Base-by-base conservation (phyloP, 2,113 vertebrate species). In the Anguilla japonica region DNA sequence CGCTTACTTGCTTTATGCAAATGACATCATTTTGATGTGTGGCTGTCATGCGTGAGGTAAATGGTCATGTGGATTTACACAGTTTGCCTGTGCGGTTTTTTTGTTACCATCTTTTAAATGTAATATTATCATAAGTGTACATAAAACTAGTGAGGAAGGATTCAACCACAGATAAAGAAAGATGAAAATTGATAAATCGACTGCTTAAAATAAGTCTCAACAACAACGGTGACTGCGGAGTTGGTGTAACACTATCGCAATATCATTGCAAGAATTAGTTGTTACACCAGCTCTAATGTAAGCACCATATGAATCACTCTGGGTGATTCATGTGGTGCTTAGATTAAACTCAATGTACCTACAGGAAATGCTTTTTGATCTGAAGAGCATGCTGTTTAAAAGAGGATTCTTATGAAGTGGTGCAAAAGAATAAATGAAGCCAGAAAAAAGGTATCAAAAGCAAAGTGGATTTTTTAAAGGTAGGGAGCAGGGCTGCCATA, bases 401-500 rank as follows among this genome's bases (percentile, higher is more conserved):
- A 50, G 67, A 85, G 43, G 71, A 63, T 41, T 75, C 63, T 79
- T 41, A 40, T 50, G 63, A 78, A 85, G 75, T 78, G 75, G 79
- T 80, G n/a, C 57, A 63, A 85, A 79, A 71, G 84, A 63, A 16
- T 11, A 15, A 41, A 85, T 56, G 50, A 79, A 14, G 71, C 29
- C 29, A 83, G n/a, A 50, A 41, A 53, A 34, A 79, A 78, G 39
- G 84, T 34, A 79, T 53, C 41, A 43, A 57, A 80, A 80, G 41
- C 79, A 50, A 43, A 41, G 67, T 85, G 67, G 67, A 46, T 85
- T 79, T 79, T 56, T 85, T n/a, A 20, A 53, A 29, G 75, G 22
- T 1, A 78, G 15, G 84, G 26, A 82, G 43, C 41, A 82, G 40
- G 46, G 22, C 15, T 13, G n/a, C 71, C 71, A 9, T 75, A 75